Base-by-base conservation (phyloP, 2,888 invertebrate genomes). In the Parnassius apollo region DNA sequence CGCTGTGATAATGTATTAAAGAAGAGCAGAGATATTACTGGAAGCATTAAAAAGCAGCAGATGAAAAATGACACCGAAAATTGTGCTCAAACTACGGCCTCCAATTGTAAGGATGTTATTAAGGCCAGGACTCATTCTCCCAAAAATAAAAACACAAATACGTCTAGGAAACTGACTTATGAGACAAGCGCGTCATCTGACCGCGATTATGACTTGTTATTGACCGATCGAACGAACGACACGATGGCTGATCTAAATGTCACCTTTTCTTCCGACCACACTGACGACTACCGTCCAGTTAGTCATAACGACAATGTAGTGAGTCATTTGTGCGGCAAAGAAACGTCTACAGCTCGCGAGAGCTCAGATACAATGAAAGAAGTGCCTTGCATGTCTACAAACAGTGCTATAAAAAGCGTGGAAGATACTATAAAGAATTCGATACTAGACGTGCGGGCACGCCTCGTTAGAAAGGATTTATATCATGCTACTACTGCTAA, bases 151-250 rank as follows among this genome's bases (percentile, higher is more conserved):
- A 78, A 72, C 46, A 71, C 67, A 3, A 60, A 67, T 7, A 68
- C 75, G 3, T 86, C 89, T 2, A 73, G 87, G 45, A 77, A 75
- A 67, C 71, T 90, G 2, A 80, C 82, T 49, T 89, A 89, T 62
- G 91, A 91, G 25, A 82, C 83, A 1, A 85, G 83, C 56, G 74
- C 71, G 2, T 85, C 83, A 1, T 79, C 86, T 1, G 88, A 88
- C 3, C 78, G 77, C 42, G 86, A 87, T 7, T 80, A 76, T 68
- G 92, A 91, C 1, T 78, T 77, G 25, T 78, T 87, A 11, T 65
- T 88, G 54, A 91, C 91, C 48, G 90, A 91, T 67, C 84, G 91
- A 78, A 91, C 92, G 70, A 91, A 87, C 75, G 92, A 92, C 66
- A 92, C 92, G 1, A 73, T 92, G 78, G 92, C 90, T 0, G 92